A percentile compares a stretch with the other conserved stretches of the same genome.
Conservation (phyloP, 2,797 vertebrate genomes). For the Tapirus indicus region DNA sequence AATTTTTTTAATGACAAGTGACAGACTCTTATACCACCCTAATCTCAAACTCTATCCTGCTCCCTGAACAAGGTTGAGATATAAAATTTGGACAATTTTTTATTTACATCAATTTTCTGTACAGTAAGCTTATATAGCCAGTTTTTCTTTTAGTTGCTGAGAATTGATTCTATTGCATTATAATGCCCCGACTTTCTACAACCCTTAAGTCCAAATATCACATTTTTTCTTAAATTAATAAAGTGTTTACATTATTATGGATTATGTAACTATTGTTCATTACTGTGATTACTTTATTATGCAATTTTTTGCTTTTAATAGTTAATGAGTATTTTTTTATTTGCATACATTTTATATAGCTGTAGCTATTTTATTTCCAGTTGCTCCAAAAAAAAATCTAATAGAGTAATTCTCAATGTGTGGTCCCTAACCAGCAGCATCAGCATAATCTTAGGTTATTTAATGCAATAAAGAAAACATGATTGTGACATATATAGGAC, state of each 20-base stretch:
- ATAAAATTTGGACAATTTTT: neutral
- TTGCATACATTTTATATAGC: neutral
- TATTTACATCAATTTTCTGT: neutral
- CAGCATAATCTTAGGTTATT: neutral
- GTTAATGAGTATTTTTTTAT: neutral
- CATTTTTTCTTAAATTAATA: neutral
- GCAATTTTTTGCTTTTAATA: neutral
- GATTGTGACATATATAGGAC: neutral
- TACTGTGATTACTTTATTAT: neutral
- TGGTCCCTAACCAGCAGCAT: neutral
- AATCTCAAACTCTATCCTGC: neutral
- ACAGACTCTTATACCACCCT: accelerated
- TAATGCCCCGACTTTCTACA: neutral
- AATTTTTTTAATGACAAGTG: neutral
- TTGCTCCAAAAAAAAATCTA: neutral
- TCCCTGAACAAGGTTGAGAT: neutral
- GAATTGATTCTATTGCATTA: neutral
- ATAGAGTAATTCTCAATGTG: neutral
- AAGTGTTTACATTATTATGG: neutral
- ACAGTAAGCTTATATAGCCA: neutral
- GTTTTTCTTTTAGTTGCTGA: neutral
- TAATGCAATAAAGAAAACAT: neutral
- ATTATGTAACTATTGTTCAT: neutral
- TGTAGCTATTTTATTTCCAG: neutral
- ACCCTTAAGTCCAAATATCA: neutral